Evolutionary conservation across 2,888 invertebrate species (phyloP).

Genomic region (Yponomeuta evonymella): DNA sequence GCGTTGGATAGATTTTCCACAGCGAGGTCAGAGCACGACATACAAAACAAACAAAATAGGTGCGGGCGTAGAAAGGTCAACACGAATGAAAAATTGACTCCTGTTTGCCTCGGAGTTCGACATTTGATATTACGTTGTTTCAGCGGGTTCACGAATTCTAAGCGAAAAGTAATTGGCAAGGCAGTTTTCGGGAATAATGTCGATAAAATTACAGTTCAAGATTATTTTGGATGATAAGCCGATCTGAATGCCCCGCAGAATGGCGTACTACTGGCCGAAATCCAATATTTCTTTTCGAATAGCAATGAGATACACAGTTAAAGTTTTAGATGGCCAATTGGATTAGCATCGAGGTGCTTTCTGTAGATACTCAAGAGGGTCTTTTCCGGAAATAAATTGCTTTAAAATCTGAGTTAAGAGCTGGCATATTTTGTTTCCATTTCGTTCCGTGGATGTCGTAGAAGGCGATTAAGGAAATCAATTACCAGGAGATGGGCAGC

Average conservation of each 20-base stretch:
- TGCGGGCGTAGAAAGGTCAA: no score
- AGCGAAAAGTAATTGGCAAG: background rate
- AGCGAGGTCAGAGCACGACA: no score
- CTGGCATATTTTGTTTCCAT: background rate
- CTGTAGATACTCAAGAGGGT: slow-evolving; percentile 39
- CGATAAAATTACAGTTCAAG: slow-evolving; percentile 9
- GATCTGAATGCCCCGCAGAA: background rate
- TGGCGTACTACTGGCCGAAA: slow-evolving; percentile 21
- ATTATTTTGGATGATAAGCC: slow-evolving; percentile 4
- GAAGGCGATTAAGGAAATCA: no score
- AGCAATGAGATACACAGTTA: slow-evolving; percentile 48
- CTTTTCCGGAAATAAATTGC: slow-evolving; percentile 30
- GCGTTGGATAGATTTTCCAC: no score
- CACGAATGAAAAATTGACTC: no score
- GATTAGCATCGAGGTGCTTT: slow-evolving; percentile 64
- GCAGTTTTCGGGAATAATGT: background rate
- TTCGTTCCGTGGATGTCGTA: no score
- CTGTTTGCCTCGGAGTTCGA: no score
- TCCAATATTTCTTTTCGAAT: slow-evolving; percentile 43
- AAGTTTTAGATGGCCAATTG: slow-evolving; percentile 58
- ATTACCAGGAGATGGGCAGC: no score
- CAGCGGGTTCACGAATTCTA: background rate
- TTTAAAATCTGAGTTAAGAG: background rate
- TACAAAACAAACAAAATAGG: no score
- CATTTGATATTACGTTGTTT: no score